Conservation (phyloP, 1,140 invertebrate genomes). For the Panulirus ornatus region DNA sequence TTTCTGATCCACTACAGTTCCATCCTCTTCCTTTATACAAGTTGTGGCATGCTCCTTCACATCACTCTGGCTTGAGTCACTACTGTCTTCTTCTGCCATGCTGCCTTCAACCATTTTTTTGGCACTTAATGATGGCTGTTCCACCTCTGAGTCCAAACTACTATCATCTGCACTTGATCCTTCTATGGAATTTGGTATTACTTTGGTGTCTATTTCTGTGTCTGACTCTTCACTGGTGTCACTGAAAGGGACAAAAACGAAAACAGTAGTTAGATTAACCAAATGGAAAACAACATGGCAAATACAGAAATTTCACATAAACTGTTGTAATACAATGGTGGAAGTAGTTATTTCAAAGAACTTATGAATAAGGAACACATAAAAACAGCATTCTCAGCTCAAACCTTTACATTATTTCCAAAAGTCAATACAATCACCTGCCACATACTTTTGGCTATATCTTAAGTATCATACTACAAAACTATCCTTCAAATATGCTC, state of each 20-base stretch:
- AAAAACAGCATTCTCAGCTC: too few species aligned
- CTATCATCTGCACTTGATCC: conserved; percentile 66
- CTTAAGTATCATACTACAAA: too few species aligned
- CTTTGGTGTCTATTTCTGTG: conserved; percentile 44
- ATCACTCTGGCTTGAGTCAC: conserved; percentile 73
- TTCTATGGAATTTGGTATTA: conserved; percentile 20
- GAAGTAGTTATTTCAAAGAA: too few species aligned
- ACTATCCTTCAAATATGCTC: too few species aligned
- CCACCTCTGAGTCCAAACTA: conserved; percentile 59
- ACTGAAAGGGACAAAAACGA: conserved; percentile 7
- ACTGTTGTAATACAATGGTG: too few species aligned
- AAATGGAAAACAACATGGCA: too few species aligned
- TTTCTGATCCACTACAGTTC: conserved; percentile 23
- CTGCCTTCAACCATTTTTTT: conserved; percentile 24
- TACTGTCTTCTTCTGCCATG: conserved; percentile 74
- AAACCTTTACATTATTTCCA: too few species aligned
- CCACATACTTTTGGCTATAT: too few species aligned
- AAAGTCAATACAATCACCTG: too few species aligned
- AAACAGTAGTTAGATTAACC: too few species aligned
- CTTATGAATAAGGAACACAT: too few species aligned
- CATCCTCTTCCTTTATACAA: conserved; percentile 47
- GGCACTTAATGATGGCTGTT: not conserved
- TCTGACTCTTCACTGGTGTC: conserved; percentile 68
- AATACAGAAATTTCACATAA: too few species aligned
- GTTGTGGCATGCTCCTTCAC: conserved; percentile 52